phyloP scores from a whole-genome alignment of 2,113 vertebrate species.

The Leucopsar rothschildi region DNA sequence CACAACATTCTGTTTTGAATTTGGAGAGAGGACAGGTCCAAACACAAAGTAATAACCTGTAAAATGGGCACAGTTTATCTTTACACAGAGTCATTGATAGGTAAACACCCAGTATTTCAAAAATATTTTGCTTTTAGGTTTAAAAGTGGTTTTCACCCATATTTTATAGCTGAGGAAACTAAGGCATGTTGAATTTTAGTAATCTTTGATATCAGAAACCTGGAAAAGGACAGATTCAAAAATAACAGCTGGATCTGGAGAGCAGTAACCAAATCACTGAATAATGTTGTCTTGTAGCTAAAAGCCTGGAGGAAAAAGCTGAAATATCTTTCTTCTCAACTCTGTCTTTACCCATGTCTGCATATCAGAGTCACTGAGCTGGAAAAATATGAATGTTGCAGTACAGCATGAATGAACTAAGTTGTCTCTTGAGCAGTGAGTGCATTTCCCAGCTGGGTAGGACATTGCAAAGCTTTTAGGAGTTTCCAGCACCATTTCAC shows the following conservation, averaged over 20 bases:
- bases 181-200: background rate
- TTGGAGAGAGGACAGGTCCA: background rate
- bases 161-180: background rate
- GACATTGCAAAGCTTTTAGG: constrained; percentile 13
- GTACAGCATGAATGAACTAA: background rate
- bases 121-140: background rate
- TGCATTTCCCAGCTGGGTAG: background rate
- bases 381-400: constrained; percentile 28
- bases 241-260: background rate
- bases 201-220: background rate
- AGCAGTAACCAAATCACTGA: background rate
- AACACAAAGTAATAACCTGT: background rate
- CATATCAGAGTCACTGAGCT: background rate
- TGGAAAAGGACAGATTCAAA: background rate
- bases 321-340: background rate
- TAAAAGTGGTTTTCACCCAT: background rate
- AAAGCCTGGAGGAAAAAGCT: constrained; percentile 9
- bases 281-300: background rate
- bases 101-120: background rate
- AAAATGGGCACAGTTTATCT: background rate
- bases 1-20: background rate
- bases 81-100: background rate
- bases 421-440: background rate
- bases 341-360: constrained; percentile 14
- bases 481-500: background rate